A percentile compares a stretch with the other conserved stretches of the same genome.
Conservation (phyloP, 2,888 invertebrate genomes). For the Pantelozetes paolii region DNA sequence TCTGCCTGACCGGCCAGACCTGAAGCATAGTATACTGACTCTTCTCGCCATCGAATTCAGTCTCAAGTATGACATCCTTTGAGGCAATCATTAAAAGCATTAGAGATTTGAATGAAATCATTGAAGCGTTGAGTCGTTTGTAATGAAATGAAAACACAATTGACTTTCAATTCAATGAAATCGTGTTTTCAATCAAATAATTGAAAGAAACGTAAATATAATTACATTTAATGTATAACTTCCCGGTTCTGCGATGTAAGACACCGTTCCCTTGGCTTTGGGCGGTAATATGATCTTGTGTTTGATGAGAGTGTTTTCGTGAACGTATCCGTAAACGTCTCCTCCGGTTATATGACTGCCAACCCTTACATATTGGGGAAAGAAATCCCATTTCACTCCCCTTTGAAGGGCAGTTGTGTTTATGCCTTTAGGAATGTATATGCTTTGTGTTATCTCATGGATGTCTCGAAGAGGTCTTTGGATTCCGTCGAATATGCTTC, state of each 20-base stretch:
- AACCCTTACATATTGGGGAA: slow-evolving; percentile 63
- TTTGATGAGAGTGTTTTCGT: slow-evolving; percentile 95
- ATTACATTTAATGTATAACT: slow-evolving; percentile 87
- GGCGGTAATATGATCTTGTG: slow-evolving; percentile 95
- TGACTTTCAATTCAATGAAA: no score
- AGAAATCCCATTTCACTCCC: slow-evolving; percentile 83
- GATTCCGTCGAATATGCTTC: slow-evolving; percentile 99
- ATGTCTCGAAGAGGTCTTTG: slow-evolving; percentile 96
- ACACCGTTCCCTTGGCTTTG: slow-evolving; percentile 90
- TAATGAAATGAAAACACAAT: background rate
- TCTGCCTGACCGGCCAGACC: slow-evolving; percentile 99
- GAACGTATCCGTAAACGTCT: slow-evolving; percentile 90
- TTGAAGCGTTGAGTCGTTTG: background rate
- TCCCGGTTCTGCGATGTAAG: slow-evolving; percentile 87
- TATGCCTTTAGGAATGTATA: slow-evolving; percentile 99
- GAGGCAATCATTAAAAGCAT: slow-evolving; percentile 37
- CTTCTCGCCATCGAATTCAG: slow-evolving; percentile 95
- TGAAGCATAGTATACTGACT: slow-evolving; percentile 93
- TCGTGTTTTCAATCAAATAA: background rate
- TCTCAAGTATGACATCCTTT: slow-evolving; percentile 91
- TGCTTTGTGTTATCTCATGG: slow-evolving; percentile 83
- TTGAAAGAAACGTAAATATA: no score
- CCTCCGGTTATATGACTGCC: slow-evolving; percentile 99
- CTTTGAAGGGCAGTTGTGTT: slow-evolving; percentile 87
- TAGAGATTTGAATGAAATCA: background rate